Evolutionary conservation across 2,113 vertebrate species (phyloP).

Genomic region (Salvelinus alpinus): DNA sequence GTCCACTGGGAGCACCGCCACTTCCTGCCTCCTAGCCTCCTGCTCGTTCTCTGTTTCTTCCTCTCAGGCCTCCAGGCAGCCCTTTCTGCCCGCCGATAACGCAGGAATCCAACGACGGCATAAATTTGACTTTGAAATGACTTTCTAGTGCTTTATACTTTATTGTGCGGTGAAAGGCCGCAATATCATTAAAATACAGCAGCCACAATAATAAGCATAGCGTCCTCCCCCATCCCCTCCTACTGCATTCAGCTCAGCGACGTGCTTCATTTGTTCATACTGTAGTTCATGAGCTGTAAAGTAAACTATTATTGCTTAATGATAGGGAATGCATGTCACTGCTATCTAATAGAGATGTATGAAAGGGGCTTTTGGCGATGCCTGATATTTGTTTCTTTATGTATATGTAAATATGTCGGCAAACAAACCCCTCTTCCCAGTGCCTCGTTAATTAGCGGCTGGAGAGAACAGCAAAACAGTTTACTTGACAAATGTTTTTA

Average conservation of each 20-base stretch:
- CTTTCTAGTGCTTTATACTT: conserved; percentile 64
- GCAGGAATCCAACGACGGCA: conserved; percentile 67
- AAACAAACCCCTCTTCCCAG: conserved; percentile 62
- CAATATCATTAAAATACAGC: conserved; percentile 69
- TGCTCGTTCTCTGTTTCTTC: conserved; percentile 20
- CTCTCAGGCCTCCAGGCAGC: conserved; percentile 46
- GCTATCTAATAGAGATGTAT: conserved; percentile 76
- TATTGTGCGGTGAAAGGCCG: conserved; percentile 62
- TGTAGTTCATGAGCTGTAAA: conserved; percentile 80
- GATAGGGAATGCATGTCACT: conserved; percentile 75
- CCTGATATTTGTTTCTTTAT: conserved; percentile 73
- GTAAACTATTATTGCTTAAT: conserved; percentile 82
- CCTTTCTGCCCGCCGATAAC: conserved; percentile 51
- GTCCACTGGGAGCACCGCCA: conserved; percentile 49
- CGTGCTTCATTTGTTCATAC: conserved; percentile 76
- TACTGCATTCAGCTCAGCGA: conserved; percentile 60
- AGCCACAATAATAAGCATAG: conserved; percentile 64
- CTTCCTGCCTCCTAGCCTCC: conserved; percentile 58
- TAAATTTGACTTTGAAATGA: conserved; percentile 76
- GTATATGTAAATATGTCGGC: conserved; percentile 74
- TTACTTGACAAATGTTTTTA: conserved; percentile 81
- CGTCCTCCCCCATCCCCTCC: conserved; percentile 19
- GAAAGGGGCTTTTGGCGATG: conserved; percentile 57
- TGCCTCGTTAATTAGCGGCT: conserved; percentile 74
- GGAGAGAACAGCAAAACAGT: conserved; percentile 65